Conservation (phyloP, 1,140 invertebrate species). For the Drosophila parabipectinata region DNA sequence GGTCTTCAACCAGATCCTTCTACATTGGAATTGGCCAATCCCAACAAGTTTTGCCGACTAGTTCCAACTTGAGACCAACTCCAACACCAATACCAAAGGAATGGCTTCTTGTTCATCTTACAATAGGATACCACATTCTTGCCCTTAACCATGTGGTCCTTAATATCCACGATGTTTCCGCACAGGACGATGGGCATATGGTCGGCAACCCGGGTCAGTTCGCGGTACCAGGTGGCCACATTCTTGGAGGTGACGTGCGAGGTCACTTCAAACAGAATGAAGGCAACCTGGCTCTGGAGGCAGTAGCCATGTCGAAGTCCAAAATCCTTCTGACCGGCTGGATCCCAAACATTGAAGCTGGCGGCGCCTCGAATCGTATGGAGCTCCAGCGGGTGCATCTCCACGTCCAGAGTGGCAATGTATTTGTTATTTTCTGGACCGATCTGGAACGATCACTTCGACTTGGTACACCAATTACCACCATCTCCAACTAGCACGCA, state of each 20-base stretch:
- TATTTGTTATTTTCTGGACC: conserved; percentile 86
- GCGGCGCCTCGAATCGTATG: conserved; percentile 99
- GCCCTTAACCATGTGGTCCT: too few relatives aligned
- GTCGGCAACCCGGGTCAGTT: conserved; percentile 99
- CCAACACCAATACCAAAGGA: conserved; percentile 86
- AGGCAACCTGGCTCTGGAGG: conserved; percentile 99
- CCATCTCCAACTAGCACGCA: conserved; percentile 99
- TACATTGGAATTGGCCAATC: too few relatives aligned
- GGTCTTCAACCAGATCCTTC: too few relatives aligned
- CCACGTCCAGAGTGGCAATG: conserved; percentile 99
- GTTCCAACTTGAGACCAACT: conserved; percentile 97
- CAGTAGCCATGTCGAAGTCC: conserved; percentile 97
- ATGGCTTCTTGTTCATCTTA: too few relatives aligned
- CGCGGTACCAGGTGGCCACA: conserved; percentile 99
- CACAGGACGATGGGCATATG: conserved; percentile 99
- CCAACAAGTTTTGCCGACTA: conserved; percentile 86
- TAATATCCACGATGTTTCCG: conserved; percentile 98
- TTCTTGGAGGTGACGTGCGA: conserved; percentile 99
- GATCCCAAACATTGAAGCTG: conserved; percentile 99
- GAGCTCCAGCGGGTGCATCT: conserved; percentile 99
- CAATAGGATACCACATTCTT: conserved; percentile 72
- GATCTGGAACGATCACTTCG: too few relatives aligned
- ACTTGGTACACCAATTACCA: conserved; percentile 91
- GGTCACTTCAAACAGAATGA: conserved; percentile 99
- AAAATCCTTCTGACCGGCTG: conserved; percentile 91